phyloP scores from a whole-genome alignment of 2,113 vertebrate genomes.

The Taxidea taxus region DNA sequence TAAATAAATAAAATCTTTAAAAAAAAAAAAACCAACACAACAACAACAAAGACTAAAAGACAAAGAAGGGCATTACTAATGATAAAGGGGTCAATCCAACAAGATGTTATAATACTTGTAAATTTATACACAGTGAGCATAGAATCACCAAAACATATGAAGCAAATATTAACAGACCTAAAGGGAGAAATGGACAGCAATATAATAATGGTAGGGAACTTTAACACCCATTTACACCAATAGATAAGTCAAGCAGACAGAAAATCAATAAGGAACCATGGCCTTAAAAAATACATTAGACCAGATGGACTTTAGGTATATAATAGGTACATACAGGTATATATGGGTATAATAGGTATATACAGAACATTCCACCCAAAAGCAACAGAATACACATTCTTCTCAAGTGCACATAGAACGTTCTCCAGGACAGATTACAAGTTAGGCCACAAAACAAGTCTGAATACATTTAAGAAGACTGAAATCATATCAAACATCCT shows the following conservation, averaged over 20 bases:
- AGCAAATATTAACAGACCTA: neutral
- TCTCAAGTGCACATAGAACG: neutral
- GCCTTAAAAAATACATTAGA: neutral
- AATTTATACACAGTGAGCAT: neutral
- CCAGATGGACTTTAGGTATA: neutral
- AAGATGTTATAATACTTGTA: neutral
- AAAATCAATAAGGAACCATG: neutral
- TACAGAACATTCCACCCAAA: neutral
- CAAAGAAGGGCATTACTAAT: neutral
- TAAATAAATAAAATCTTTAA: too few species aligned
- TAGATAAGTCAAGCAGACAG: neutral
- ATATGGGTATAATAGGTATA: neutral
- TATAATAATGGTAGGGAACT: neutral
- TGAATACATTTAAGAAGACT: neutral
- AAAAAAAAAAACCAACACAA: too few species aligned
- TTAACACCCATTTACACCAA: neutral
- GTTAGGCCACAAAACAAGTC: neutral
- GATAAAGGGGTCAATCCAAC: neutral
- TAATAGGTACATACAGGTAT: too few species aligned
- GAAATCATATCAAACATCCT: neutral
- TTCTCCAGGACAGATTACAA: neutral
- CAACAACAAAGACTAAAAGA: neutral
- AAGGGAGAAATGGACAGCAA: neutral
- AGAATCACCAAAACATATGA: neutral
- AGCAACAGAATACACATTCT: neutral